Conservation (phyloP, 2,888 invertebrate species). For the Yponomeuta cagnagella region DNA sequence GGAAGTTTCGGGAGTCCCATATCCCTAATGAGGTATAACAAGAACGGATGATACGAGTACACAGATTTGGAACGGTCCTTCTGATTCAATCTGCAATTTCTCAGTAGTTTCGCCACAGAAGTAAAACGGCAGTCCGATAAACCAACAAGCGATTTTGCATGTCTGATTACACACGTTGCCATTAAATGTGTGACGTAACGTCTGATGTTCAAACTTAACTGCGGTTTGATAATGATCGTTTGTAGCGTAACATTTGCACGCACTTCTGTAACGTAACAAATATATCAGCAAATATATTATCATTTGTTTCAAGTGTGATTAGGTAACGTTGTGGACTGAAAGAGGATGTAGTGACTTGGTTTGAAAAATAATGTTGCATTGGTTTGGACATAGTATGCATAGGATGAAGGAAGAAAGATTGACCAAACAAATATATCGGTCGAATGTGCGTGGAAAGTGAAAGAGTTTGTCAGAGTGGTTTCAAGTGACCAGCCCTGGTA, state of each 20-base stretch:
- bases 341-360: too few species aligned
- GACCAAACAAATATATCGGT: too few species aligned
- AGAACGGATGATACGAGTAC: too few species aligned
- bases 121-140: not conserved
- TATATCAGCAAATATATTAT: not conserved
- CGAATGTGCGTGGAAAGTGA: too few species aligned
- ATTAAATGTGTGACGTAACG: constrained; percentile 2
- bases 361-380: too few species aligned
- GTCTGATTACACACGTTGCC: not conserved
- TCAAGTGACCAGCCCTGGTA: too few species aligned
- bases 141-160: constrained; percentile 3
- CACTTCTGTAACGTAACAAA: not conserved
- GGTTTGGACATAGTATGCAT: too few species aligned
- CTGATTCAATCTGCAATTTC: not conserved
- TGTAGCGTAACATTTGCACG: not conserved
- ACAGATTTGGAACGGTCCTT: not conserved
- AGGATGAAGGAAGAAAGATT: too few species aligned
- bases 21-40: too few species aligned
- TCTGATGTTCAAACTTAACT: not conserved
- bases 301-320: not conserved
- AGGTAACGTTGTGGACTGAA: too few species aligned
- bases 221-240: constrained; percentile 3
- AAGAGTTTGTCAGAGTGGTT: too few species aligned
- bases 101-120: constrained; percentile 5
- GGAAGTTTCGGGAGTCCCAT: too few species aligned